Percentiles rank a stretch among this genome's conserved stretches.
phyloP scores from a whole-genome alignment of 2,113 vertebrate species.

The Noturus placidus region DNA sequence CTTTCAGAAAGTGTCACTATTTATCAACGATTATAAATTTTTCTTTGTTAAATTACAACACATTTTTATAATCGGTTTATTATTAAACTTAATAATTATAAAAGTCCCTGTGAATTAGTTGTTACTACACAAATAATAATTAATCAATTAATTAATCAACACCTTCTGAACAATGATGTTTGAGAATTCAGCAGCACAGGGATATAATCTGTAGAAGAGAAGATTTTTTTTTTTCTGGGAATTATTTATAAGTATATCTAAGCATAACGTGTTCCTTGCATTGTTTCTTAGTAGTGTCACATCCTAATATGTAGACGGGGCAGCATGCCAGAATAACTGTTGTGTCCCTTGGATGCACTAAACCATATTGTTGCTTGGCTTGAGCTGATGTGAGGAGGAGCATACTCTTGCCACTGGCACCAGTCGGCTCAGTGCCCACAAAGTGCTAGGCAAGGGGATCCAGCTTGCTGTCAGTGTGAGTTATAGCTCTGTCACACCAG shows the following conservation, averaged over 20 bases:
- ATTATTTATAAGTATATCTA: background rate
- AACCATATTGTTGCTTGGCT: constrained; percentile 42
- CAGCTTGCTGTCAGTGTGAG: constrained; percentile 43
- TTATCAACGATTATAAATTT: background rate
- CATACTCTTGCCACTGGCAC: constrained; percentile 25
- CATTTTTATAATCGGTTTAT: background rate
- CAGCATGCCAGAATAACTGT: background rate
- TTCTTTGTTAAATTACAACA: background rate
- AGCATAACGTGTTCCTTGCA: background rate
- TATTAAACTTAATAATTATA: background rate
- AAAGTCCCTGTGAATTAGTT: background rate
- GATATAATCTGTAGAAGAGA: background rate
- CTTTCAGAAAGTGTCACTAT: background rate
- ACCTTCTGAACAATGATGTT: background rate
- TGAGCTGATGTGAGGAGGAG: constrained; percentile 20
- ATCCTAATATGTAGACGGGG: constrained; percentile 12
- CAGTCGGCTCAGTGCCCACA: constrained; percentile 32
- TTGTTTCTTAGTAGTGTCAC: background rate
- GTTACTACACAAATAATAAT: background rate
- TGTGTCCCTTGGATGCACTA: constrained; percentile 22
- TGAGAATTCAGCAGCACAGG: background rate
- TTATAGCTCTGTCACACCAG: constrained; percentile 46
- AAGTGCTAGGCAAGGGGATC: constrained; percentile 16
- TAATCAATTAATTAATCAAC: background rate
- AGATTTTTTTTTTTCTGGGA: background rate